These are phyloP conservation scores for Caenorhabditis imperialis DNA, from an alignment of 2,888 invertebrate species.

Conservation along the genomic window DNA sequence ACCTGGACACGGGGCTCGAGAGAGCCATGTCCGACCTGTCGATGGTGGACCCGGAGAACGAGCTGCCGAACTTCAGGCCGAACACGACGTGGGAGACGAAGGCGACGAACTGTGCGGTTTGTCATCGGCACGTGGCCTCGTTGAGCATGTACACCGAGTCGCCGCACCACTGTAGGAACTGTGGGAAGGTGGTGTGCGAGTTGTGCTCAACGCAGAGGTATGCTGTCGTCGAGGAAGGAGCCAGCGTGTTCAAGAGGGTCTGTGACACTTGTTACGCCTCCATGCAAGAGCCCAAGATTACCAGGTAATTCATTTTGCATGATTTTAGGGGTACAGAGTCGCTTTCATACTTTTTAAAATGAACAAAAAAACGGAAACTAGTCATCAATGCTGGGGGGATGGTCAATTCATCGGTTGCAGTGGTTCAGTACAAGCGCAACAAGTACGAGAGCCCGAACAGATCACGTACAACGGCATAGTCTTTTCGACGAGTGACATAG, in stretches of 20 bases:
- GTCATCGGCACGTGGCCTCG: conserved; percentile 31
- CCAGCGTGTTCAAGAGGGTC: conserved; percentile 45
- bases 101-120: conserved; percentile 40
- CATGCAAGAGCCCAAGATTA: conserved; percentile 43
- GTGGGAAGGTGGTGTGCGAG: conserved; percentile 61
- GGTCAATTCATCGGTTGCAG: conserved; percentile 10
- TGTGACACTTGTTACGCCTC: conserved; percentile 59
- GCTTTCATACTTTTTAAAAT: no score
- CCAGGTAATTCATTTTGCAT: conserved; percentile 7
- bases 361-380: no score
- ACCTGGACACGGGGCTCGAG: conserved; percentile 12
- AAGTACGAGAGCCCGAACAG: not conserved
- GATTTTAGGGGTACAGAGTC: not conserved
- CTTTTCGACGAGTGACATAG: not conserved
- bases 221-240: conserved; percentile 54
- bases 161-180: conserved; percentile 61
- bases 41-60: conserved; percentile 40
- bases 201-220: conserved; percentile 48
- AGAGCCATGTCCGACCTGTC: conserved; percentile 45
- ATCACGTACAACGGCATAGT: conserved; percentile 1
- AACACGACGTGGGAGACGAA: conserved; percentile 34
- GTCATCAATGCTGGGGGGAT: no score
- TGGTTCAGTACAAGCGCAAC: conserved; percentile 19
- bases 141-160: conserved; percentile 37
- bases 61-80: conserved; percentile 26